Base-by-base conservation (phyloP, 2,888 invertebrate species). In the Asteroscopus sphinx region DNA sequence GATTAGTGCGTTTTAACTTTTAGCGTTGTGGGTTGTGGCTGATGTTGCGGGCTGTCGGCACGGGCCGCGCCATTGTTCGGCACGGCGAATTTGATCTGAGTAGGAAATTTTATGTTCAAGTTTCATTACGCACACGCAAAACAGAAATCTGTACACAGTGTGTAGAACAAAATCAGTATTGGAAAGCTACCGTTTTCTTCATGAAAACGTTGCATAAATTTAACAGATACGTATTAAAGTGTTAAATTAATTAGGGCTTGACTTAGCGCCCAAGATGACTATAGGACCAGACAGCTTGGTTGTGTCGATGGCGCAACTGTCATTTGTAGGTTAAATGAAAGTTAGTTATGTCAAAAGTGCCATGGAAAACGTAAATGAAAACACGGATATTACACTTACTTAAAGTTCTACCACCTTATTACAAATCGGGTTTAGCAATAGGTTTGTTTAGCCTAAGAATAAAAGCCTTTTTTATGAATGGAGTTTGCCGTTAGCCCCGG, bases 1-100 rank as follows among this genome's bases (percentile, higher is more conserved):
- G 63, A 73, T 68, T 80, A 73, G 75, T 78, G 60, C 68, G 70
- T 62, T 71, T 78, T 77, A 75, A 70, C 61, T n/a, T n/a, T n/a
- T n/a, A n/a, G n/a, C n/a, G n/a, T n/a, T n/a, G n/a, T n/a, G n/a
- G n/a, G 64, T 49, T 55, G 62, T 37, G 67, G 62, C 37, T 12
- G 71, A 66, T 59, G 44, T 66, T 59, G 68, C 58, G 44, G 58
- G 44, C 51, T 48, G 53, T 59, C 62, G 57, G 65, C 61, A 58
- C 64, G 52, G 52, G 56, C 52, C 48, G 45, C 37, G 39, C 60
- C 32, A 71, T 71, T 72, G 55, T 71, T 58, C 54, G 37, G 49
- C 46, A 53, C 36, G 16, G 56, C 37, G 36, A 63, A 67, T 67
- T 69, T 30, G 69, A 63, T 52, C 56, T 52, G 40, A 45, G 40